phyloP scores from a whole-genome alignment of 2,888 invertebrate species.

The Mythimna albipuncta region DNA sequence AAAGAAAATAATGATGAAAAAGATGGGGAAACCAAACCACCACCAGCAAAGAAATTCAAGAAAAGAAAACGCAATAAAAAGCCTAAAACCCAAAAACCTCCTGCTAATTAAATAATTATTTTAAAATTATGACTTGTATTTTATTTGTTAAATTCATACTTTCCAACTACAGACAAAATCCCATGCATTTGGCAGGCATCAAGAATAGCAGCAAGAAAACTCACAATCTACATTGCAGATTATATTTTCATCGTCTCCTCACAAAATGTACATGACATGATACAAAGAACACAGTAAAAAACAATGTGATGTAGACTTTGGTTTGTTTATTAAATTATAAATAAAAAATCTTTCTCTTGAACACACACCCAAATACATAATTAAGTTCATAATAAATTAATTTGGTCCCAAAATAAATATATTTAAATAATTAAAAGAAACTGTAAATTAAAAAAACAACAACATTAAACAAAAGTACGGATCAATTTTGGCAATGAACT shows the following conservation, averaged over 20 bases:
- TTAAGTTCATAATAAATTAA: slow-evolving; percentile 89
- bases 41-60: slow-evolving; percentile 80
- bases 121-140: slow-evolving; percentile 17
- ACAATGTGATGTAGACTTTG: slow-evolving; percentile 89
- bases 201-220: slow-evolving; percentile 69
- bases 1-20: slow-evolving; percentile 66
- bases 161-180: slow-evolving; percentile 23
- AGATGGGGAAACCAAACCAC: slow-evolving; percentile 64
- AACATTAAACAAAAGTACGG: slow-evolving; percentile 87
- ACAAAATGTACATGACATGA: slow-evolving; percentile 82
- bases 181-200: slow-evolving; percentile 42
- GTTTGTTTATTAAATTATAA: slow-evolving; percentile 90
- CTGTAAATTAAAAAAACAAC: slow-evolving; percentile 83
- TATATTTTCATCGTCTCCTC: slow-evolving; percentile 81
- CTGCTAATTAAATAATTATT: slow-evolving; percentile 48
- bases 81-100: slow-evolving; percentile 65
- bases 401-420: slow-evolving; percentile 91
- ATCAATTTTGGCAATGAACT: slow-evolving; percentile 90
- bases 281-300: slow-evolving; percentile 83
- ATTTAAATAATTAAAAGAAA: slow-evolving; percentile 86
- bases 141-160: slow-evolving; percentile 41
- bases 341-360: slow-evolving; percentile 88
- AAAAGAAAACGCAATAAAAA: slow-evolving; percentile 82
- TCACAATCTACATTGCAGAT: slow-evolving; percentile 78
- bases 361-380: slow-evolving; percentile 88